A percentile compares a stretch with the other conserved stretches of the same genome.
phyloP scores from a whole-genome alignment of 2,797 vertebrate genomes.

The Margarornis squamiger region DNA sequence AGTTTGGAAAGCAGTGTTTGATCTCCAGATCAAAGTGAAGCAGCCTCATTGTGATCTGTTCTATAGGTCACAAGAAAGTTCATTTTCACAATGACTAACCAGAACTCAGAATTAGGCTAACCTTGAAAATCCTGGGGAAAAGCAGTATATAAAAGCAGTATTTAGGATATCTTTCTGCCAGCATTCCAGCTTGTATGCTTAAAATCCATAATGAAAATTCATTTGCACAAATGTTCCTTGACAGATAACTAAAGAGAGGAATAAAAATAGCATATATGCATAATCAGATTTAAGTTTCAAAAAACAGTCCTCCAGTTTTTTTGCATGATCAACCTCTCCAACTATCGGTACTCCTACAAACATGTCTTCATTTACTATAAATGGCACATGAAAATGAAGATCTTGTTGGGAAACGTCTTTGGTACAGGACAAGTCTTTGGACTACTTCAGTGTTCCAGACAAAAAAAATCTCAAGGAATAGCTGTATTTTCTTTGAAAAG shows the following conservation, averaged over 20 bases:
- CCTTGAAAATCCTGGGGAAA: slow-evolving; percentile 1
- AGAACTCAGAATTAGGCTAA: background rate
- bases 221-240: slow-evolving; percentile 66
- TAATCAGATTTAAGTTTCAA: slow-evolving; percentile 59
- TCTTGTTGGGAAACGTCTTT: slow-evolving; percentile 6
- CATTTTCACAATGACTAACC: background rate
- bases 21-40: slow-evolving; percentile 47
- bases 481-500: slow-evolving; percentile 22
- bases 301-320: slow-evolving; percentile 35
- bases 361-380: slow-evolving; percentile 60
- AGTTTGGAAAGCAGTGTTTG: background rate
- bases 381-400: slow-evolving; percentile 29
- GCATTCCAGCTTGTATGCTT: slow-evolving; percentile 23
- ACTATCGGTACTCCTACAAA: slow-evolving; percentile 59
- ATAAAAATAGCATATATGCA: slow-evolving; percentile 60
- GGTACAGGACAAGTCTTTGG: slow-evolving; percentile 12
- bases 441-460: slow-evolving; percentile 14
- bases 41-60: slow-evolving; percentile 15
- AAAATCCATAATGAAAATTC: slow-evolving; percentile 61
- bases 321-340: slow-evolving; percentile 41
- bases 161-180: slow-evolving; percentile 45
- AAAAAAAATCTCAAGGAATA: background rate
- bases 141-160: background rate
- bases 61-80: slow-evolving; percentile 1
- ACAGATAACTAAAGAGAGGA: slow-evolving; percentile 60